A percentile compares a stretch with the other conserved stretches of the same genome.
Conservation (phyloP, 2,113 vertebrate species). For the Corvus moneduloides region DNA sequence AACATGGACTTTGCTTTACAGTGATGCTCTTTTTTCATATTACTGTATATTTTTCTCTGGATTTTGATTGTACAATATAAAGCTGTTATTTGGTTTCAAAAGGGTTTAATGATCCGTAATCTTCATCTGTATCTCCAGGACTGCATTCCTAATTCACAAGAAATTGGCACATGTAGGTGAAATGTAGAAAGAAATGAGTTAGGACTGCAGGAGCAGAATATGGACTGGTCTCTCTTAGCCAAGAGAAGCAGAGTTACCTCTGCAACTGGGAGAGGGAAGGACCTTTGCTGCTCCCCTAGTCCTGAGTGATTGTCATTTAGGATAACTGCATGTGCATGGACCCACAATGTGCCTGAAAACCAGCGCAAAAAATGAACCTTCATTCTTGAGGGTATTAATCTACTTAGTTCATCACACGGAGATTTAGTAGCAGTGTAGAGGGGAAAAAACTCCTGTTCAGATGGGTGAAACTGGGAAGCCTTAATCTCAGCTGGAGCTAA, state of each 20-base stretch:
- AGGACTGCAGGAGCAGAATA: neutral
- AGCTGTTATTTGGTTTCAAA: neutral
- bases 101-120: neutral
- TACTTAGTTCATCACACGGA: neutral
- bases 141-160: neutral
- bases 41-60: neutral
- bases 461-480: neutral
- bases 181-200: neutral
- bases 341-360: neutral
- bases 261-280: neutral
- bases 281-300: neutral
- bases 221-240: neutral
- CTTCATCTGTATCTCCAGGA: neutral
- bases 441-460: fast-evolving
- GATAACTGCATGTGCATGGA: neutral
- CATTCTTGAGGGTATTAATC: neutral
- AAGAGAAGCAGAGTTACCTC: neutral
- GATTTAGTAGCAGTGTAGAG: neutral
- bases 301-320: neutral
- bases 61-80: neutral
- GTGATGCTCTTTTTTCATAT: neutral
- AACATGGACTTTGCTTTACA: neutral
- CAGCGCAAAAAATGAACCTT: neutral
- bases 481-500: neutral
- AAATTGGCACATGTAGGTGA: neutral